Percentiles rank a stretch among this genome's conserved stretches.
These are phyloP conservation scores for Melanotaenia duboulayi DNA, from an alignment of 2,113 vertebrate species.

Conservation along the genomic window DNA sequence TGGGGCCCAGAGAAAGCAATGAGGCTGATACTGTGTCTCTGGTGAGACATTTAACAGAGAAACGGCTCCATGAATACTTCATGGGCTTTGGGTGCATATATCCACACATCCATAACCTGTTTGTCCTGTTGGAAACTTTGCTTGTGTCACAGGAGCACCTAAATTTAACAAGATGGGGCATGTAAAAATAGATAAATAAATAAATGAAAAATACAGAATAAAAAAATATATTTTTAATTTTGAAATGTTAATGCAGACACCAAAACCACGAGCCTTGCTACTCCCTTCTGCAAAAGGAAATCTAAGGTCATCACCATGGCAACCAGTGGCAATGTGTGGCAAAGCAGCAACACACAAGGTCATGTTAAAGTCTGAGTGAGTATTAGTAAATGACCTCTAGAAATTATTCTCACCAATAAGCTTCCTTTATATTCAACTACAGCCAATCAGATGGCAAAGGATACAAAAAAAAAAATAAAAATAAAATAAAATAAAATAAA, in stretches of 20 bases:
- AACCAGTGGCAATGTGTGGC: slow-evolving; percentile 26
- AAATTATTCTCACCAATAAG: slow-evolving; percentile 38
- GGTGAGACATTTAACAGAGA: slow-evolving; percentile 68
- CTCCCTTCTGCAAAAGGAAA: neutral
- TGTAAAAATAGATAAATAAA: neutral
- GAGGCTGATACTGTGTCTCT: slow-evolving; percentile 64
- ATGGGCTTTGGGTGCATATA: slow-evolving; percentile 56
- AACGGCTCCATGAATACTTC: slow-evolving; percentile 67
- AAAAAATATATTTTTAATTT: too few species aligned
- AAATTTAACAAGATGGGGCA: neutral
- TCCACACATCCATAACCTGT: slow-evolving; percentile 62
- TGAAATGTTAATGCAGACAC: too few species aligned
- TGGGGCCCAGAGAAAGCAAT: slow-evolving; percentile 51
- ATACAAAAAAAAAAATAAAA: slow-evolving; percentile 8
- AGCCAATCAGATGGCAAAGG: slow-evolving; percentile 22
- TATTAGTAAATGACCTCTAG: slow-evolving; percentile 16
- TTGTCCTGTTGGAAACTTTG: slow-evolving; percentile 42
- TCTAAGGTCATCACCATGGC: slow-evolving; percentile 46
- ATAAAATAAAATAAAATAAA: too few species aligned
- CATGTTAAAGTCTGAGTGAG: slow-evolving; percentile 27
- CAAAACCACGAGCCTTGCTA: neutral
- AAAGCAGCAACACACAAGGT: slow-evolving; percentile 26
- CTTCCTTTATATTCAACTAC: slow-evolving; percentile 4
- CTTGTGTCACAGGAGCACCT: neutral
- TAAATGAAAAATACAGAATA: too few species aligned